Conservation (phyloP, 2,797 vertebrate species). For the Lacerta bilineata region DNA sequence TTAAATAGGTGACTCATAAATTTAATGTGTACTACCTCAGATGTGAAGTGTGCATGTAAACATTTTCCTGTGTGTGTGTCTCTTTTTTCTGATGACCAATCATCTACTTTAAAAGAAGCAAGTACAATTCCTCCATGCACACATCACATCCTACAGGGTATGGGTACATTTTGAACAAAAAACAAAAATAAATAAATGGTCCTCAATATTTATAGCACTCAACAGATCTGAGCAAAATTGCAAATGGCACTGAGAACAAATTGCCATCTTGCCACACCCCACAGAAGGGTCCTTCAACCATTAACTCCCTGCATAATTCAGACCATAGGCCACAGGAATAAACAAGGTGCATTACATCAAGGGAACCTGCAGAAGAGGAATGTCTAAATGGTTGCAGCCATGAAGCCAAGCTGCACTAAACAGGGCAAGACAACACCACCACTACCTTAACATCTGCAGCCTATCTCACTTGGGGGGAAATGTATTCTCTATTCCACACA, state of each 20-base stretch:
- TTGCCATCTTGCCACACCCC: neutral
- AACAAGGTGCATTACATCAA: conserved; percentile 10
- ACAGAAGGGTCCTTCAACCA: neutral
- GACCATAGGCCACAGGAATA: neutral
- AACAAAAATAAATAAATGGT: neutral
- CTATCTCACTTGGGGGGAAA: neutral
- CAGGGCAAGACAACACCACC: neutral
- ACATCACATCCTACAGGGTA: neutral
- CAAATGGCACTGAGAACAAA: conserved; percentile 3
- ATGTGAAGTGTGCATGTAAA: neutral
- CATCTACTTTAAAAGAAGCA: neutral
- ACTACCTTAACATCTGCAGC: neutral
- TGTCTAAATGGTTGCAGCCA: neutral
- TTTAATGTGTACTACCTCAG: neutral
- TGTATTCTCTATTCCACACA: neutral
- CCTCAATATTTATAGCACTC: neutral
- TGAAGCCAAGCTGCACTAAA: conserved; percentile 3
- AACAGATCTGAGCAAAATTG: neutral
- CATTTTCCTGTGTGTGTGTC: neutral
- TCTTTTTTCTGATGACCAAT: neutral
- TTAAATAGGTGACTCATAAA: too few relatives aligned
- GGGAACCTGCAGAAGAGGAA: neutral
- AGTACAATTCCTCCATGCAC: conserved; percentile 4
- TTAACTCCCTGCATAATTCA: neutral
- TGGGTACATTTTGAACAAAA: neutral